Conservation (phyloP, 2,113 vertebrate genomes). For the Anhinga anhinga region DNA sequence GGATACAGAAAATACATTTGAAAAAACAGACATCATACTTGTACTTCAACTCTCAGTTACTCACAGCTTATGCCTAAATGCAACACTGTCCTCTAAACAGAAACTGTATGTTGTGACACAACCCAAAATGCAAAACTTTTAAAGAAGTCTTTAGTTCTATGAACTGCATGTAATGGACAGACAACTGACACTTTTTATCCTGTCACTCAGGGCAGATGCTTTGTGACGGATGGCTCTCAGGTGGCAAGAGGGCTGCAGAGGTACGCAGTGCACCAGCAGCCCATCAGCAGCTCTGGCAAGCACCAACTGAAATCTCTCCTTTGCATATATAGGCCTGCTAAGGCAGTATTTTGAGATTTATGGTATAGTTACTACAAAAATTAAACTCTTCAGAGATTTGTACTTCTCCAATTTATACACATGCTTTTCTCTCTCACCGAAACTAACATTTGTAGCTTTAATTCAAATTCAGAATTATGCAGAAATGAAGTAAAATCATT, state of each 20-base stretch:
- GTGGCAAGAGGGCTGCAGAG: background rate
- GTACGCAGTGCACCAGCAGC: background rate
- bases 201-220: conserved; percentile 27
- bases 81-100: background rate
- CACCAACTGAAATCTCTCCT: background rate
- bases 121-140: background rate
- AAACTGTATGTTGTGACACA: background rate
- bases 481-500: background rate
- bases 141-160: background rate
- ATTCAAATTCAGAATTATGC: background rate
- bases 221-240: background rate
- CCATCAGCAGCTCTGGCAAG: background rate
- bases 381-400: background rate
- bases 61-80: background rate
- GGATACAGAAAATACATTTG: background rate
- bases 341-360: background rate
- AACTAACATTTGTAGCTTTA: background rate
- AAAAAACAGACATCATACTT: background rate
- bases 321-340: rapidly evolving
- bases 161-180: background rate
- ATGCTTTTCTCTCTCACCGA: background rate
- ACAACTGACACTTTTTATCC: background rate
- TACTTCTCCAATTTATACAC: background rate
- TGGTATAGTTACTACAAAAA: background rate
- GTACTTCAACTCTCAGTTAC: background rate